These are phyloP conservation scores for Vannuccia rotundouncinata DNA, from an alignment of 2,888 invertebrate genomes.

Conservation along the genomic window DNA sequence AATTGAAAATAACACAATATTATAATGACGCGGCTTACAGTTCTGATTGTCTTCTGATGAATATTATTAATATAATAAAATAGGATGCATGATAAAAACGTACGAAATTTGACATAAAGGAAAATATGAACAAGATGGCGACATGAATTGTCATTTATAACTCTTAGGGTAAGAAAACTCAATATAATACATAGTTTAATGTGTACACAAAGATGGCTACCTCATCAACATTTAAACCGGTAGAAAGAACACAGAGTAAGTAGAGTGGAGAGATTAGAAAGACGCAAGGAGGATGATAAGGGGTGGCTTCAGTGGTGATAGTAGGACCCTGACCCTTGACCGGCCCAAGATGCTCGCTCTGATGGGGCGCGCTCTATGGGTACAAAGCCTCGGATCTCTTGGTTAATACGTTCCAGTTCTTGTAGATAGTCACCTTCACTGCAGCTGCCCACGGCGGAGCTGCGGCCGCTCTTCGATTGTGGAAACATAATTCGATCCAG, in stretches of 20 bases:
- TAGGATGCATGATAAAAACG: neutral
- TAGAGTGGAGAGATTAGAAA: neutral
- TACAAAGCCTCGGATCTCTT: conserved; percentile 51
- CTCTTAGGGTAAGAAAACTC: no score
- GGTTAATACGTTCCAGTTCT: conserved; percentile 49
- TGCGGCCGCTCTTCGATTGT: conserved; percentile 29
- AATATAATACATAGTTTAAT: no score
- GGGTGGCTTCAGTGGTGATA: neutral
- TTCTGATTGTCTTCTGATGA: no score
- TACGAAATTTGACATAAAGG: neutral
- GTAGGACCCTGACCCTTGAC: neutral
- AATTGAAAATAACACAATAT: no score
- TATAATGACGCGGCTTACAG: no score
- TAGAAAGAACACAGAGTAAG: neutral
- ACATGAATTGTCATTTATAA: no score
- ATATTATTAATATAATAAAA: no score
- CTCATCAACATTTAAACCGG: no score
- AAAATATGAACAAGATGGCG: neutral
- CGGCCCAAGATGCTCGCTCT: neutral
- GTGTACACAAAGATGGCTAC: no score
- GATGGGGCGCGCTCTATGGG: conserved; percentile 47
- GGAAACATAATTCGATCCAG: conserved; percentile 27
- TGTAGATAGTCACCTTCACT: conserved; percentile 44
- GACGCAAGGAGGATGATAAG: neutral
- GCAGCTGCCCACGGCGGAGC: conserved; percentile 33